Evolutionary conservation across 92 coral and sea anemone genomes (phyloP), one percentile per base, ranked within the genome.

Genomic region (Umimayanthus chanpuru): DNA sequence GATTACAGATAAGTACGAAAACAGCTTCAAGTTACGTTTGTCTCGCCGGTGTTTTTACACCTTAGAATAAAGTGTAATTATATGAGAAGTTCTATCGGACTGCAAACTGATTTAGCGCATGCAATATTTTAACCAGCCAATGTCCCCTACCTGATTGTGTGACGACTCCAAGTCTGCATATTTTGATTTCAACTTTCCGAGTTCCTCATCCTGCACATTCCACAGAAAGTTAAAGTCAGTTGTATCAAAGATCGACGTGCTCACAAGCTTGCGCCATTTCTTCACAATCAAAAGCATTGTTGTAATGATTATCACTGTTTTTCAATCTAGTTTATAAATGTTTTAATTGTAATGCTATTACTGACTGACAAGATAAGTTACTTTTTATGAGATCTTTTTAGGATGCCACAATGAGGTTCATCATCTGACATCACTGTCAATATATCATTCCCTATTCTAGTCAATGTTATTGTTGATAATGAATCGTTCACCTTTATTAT

Each of bases 311-410:
- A 8, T 43, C 49, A 43, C 49, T 43, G 4, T 2, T 43, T 1
- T 43, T 8, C 3, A 5, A 8, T 2, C 36, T 43, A 47, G 5
- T 47, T 47, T 6, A 41, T 41, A 47, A 47, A 11, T 53, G 58
- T 53, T 53, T 50, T 53, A 11, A 47, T 10, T 47, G 58, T 0
- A 32, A 32, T 11, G 14, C 58, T 53, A 16, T 14, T 53, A 8
- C 26, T 7, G 0, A 23, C 10, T 70, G 23, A 67, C 28, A 67
- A 21, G 28, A 3, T 32, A 5, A 21, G 41, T 80, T 76, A 90
- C 98, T 94, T 96, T 96, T 90, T 96, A 96, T 92, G 82, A 96
- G 89, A 39, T 92, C 98, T 77, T 96, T 94, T 90, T 92, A 96
- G 0, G 98, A 96, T 14, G 94, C 90, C 79, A 96, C 89, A 39